Conservation (phyloP, 92 coral and sea anemone genomes). For the Actinostola sp. region DNA sequence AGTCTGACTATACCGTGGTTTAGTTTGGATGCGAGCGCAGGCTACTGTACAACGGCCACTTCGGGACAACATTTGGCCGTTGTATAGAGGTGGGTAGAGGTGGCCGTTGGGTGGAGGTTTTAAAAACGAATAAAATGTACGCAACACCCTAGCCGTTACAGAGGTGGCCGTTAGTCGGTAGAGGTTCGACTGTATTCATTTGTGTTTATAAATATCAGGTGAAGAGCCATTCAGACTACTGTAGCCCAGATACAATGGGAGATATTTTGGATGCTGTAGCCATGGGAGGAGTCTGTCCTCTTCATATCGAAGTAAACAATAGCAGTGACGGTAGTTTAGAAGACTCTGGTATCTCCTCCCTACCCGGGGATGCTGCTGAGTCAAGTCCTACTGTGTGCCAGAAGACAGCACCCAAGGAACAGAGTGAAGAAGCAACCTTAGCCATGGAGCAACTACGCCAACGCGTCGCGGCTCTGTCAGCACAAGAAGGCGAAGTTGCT, state of each 20-base stretch:
- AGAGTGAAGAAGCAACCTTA: background rate
- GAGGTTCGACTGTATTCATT: too few relatives aligned
- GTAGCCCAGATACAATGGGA: slow-evolving; percentile 62
- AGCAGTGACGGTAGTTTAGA: background rate
- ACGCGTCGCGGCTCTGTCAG: background rate
- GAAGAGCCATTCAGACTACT: slow-evolving; percentile 73
- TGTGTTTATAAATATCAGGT: too few relatives aligned
- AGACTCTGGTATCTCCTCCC: slow-evolving; percentile 19
- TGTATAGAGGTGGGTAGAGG: too few relatives aligned
- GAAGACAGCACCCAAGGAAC: background rate
- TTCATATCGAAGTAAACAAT: background rate
- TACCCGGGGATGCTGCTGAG: background rate
- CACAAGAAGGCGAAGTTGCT: background rate
- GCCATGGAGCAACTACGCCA: slow-evolving; percentile 1
- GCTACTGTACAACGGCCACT: too few relatives aligned
- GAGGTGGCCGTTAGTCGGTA: too few relatives aligned
- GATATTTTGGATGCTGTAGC: slow-evolving; percentile 35
- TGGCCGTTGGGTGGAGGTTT: too few relatives aligned
- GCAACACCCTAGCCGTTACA: too few relatives aligned
- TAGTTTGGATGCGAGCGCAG: too few relatives aligned
- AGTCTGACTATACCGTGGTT: too few relatives aligned
- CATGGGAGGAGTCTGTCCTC: slow-evolving; percentile 19
- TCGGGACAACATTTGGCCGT: too few relatives aligned
- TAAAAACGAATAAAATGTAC: too few relatives aligned
- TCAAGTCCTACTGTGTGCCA: background rate